Evolutionary conservation across 92 coral and sea anemone genomes (phyloP), one percentile per base, ranked within the genome.

Genomic region (Porites lobata): DNA sequence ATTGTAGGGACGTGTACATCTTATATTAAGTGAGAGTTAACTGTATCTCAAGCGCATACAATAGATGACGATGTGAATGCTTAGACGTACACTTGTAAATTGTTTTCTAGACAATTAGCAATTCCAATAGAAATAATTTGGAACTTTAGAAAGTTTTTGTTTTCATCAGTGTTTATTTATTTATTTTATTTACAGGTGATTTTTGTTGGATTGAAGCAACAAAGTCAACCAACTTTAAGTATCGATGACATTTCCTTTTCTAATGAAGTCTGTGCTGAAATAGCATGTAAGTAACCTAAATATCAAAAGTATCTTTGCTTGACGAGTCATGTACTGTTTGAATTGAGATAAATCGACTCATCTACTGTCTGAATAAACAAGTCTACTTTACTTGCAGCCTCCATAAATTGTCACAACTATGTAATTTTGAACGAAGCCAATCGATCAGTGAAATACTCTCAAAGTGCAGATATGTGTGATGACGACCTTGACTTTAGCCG

Each of bases 341-440:
- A 29, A 29, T 29, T 29, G 32, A 29, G 32, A 29, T 29, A 29
- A 29, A 29, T 29, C 32, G 32, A 29, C 32, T 29, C 32, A 29
- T 29, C 32, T 29, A 29, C 32, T 29, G 32, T 29, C 32, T 29
- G 4, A 29, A 29, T 29, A 29, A 29, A 29, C 32, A 29, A 29
- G 32, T 24, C 32, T 7, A 54, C 58, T 50, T 26, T 29, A 24
- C 54, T 64, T 77, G 11, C 77, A 91, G 94, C 92, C 1, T 81
- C 86, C 24, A 63, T 87, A 6, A 91, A 91, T 32, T 91, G 94
- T 70, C 81, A 84, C 54, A 77, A 84, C 24, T 88, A 91, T 73
- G 61, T 62, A 50, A 54, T 72, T 8, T 83, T 91, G 7, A 77
- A 77, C 78, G 65, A 82, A 0, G 79, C 86, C 64, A 90, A 83